phyloP scores from a whole-genome alignment of 37 sponge, comb jelly and placozoan species.

The Halichondria panicea region DNA sequence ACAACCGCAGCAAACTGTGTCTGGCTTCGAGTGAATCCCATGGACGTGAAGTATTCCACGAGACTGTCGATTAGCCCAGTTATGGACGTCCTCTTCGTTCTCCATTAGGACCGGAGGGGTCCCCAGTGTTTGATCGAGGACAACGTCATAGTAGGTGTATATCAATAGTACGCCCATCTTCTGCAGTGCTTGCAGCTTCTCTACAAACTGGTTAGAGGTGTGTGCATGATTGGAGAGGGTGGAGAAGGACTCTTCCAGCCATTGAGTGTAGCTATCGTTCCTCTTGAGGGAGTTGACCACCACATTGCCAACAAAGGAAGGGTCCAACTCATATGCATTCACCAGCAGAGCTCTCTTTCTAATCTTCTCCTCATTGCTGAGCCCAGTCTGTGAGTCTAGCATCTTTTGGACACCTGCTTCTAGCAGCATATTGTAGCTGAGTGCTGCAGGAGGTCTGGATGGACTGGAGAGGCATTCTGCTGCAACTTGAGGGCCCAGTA shows the following conservation, averaged over 20 bases:
- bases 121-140: constrained; percentile 23
- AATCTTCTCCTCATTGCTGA: constrained; percentile 5
- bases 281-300: constrained; percentile 33
- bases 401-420: constrained; percentile 34
- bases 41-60: constrained; percentile 56
- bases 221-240: constrained; percentile 11
- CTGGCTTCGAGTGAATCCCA: constrained; percentile 15
- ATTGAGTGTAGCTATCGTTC: constrained; percentile 37
- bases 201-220: constrained; percentile 12
- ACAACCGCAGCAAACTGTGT: constrained; percentile 34
- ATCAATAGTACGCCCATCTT: constrained; percentile 26
- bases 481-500: constrained; percentile 47
- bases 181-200: constrained; percentile 19
- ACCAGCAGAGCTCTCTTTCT: constrained; percentile 34
- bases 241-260: constrained; percentile 38
- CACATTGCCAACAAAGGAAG: constrained; percentile 33
- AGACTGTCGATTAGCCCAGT: constrained; percentile 19
- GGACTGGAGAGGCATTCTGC: constrained; percentile 22
- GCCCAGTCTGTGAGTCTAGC: constrained; percentile 25
- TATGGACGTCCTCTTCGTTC: constrained; percentile 29
- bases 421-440: constrained; percentile 28
- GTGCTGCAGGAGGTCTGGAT: constrained; percentile 4
- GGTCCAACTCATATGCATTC: constrained; percentile 54
- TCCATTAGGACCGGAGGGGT: constrained; percentile 21
- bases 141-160: constrained; percentile 50